phyloP scores from a whole-genome alignment of 2,888 invertebrate genomes.

The Octonoba sinensis region DNA sequence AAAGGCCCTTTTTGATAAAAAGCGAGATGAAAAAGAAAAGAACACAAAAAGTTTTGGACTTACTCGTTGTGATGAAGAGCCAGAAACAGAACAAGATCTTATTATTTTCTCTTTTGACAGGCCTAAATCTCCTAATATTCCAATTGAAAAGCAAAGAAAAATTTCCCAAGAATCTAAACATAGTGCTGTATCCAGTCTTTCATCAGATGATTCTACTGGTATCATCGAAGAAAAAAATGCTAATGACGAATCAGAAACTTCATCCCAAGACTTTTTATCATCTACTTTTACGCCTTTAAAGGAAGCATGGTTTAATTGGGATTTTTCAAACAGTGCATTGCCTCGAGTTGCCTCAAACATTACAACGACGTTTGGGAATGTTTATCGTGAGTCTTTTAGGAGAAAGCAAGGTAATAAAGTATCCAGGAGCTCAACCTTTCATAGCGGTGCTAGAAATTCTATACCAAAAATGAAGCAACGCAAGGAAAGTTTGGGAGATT shows the following conservation, averaged over 20 bases:
- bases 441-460: slow-evolving; percentile 52
- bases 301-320: slow-evolving; percentile 65
- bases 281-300: slow-evolving; percentile 65
- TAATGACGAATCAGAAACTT: slow-evolving; percentile 4
- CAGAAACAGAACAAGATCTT: slow-evolving; percentile 42
- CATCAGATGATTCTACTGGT: slow-evolving; percentile 40
- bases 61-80: slow-evolving; percentile 56
- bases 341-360: slow-evolving; percentile 64
- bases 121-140: slow-evolving; percentile 62
- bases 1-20: slow-evolving; percentile 44
- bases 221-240: slow-evolving; percentile 15
- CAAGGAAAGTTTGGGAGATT: slow-evolving; percentile 31
- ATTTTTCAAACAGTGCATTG: slow-evolving; percentile 52
- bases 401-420: slow-evolving; percentile 58
- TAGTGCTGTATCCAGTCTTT: slow-evolving; percentile 29
- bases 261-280: slow-evolving; percentile 43
- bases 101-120: neutral
- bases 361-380: slow-evolving; percentile 65
- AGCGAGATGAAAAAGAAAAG: slow-evolving; percentile 66
- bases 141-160: slow-evolving; percentile 50
- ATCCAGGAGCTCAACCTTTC: slow-evolving; percentile 67
- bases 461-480: slow-evolving; percentile 40
- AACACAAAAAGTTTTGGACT: slow-evolving; percentile 42
- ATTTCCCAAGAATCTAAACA: slow-evolving; percentile 46
- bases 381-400: slow-evolving; percentile 49